Base-by-base conservation (phyloP, 2,797 vertebrate genomes). In the Anolis apletophallus region DNA sequence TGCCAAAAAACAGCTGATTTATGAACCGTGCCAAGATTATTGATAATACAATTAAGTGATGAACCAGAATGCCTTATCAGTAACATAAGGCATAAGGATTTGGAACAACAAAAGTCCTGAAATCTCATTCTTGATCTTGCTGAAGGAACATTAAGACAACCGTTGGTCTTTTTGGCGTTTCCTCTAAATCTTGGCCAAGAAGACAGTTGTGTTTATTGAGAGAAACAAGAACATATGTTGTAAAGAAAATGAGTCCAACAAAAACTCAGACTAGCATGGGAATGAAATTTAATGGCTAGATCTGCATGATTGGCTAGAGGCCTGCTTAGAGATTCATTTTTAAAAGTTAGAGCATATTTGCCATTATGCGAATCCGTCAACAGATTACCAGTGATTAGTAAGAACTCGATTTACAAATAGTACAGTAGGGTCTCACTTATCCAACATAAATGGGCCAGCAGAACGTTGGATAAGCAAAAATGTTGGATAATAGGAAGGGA, bases 181-280 rank as follows among this genome's bases (percentile, higher is more conserved):
- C 92, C 82, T 67, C 74, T 71, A 91, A 88, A 87, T 59, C 29
- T 74, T 54, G 85, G 93, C 93, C 95, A 95, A 92, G 76, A 91
- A 86, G 74, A 84, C 91, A 85, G 80, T 81, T 61, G 76, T 91
- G 91, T 93, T 94, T 95, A 90, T 93, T 92, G 94, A 89, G 88
- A 90, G 95, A 96, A 96, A 93, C 89, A 95, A 88, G 93, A 96
- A 94, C 96, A 95, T 86, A 96, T 96, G 95, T 91, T 93, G 88
- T 78, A 89, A 89, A 89, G 64, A 83, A 90, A 61, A 84, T 79
- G 81, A 59, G 6, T 59, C 57, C 57, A 19, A 59, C 88, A 94
- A 92, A 94, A 95, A 77, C 69, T 91, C 86, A 46, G 3, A 76
- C 77, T 81, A 32, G 83, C 83, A 90, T 90, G 90, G 71, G 93